phyloP scores from a whole-genome alignment of 2,888 invertebrate species.

The Macrophya annulata region DNA sequence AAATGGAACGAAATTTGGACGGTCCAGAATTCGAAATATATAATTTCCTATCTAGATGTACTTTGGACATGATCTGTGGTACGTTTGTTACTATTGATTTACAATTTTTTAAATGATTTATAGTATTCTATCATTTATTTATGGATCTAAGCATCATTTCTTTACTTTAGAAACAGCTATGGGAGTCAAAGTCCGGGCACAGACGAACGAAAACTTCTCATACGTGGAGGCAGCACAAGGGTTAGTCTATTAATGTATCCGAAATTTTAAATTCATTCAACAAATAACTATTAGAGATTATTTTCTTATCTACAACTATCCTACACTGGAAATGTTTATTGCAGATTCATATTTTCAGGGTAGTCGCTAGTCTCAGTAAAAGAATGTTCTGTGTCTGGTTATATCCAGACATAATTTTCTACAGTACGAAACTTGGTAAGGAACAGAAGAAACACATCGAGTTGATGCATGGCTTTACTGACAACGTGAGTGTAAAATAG shows the following conservation, averaged over 20 bases:
- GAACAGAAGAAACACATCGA: slow-evolving; percentile 77
- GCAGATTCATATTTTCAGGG: slow-evolving; percentile 30
- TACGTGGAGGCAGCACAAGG: slow-evolving; percentile 73
- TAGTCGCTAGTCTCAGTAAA: slow-evolving; percentile 49
- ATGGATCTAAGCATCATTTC: background rate
- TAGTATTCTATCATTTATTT: too few species aligned
- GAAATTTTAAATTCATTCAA: background rate
- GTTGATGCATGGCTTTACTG: background rate
- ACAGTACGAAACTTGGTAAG: slow-evolving; percentile 75
- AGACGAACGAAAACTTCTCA: slow-evolving; percentile 81
- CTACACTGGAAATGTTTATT: background rate
- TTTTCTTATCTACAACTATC: background rate
- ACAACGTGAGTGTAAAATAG: background rate
- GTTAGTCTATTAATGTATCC: background rate
- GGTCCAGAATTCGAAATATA: slow-evolving; percentile 81
- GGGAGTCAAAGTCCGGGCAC: slow-evolving; percentile 85
- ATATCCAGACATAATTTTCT: slow-evolving; percentile 56
- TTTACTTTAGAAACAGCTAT: slow-evolving; percentile 85
- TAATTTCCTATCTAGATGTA: slow-evolving; percentile 82
- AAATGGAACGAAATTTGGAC: slow-evolving; percentile 77
- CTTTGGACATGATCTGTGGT: slow-evolving; percentile 85
- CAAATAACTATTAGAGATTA: too few species aligned
- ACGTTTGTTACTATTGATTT: slow-evolving; percentile 62
- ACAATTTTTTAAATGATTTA: background rate
- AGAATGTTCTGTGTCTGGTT: slow-evolving; percentile 57